Base-by-base conservation (phyloP, 1,140 invertebrate species). In the Zaprionus vittiger region DNA sequence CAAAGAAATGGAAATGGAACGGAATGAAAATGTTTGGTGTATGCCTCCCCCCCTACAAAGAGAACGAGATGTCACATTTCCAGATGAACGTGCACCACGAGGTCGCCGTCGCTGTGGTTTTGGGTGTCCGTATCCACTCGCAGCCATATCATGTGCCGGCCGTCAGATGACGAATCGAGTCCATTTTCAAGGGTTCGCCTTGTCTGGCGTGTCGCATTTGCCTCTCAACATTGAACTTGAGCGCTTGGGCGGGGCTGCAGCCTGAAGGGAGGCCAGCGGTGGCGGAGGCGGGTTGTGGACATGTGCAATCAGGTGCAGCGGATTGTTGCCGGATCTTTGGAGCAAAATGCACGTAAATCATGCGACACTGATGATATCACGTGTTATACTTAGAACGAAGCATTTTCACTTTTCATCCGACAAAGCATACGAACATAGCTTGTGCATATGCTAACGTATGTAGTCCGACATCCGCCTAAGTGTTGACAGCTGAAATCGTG, bases 101-200 rank as follows among this genome's bases (percentile, higher is more conserved):
- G 75, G 75, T 31, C 54, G 65, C 1, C 34, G 17, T 24, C 17
- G 9, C 22, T 73, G 71, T 64, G 76, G 70, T 78, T 78, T 74
- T 65, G 71, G 76, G 76, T 73, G 72, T 78, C 68, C 57, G n/a
- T 55, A 55, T 17, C 17, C 20, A 26, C 5, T 12, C 52, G 37
- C 4, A 26, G 28, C 6, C 26, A 38, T 70, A 69, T 72, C 59
- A 67, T 47, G 26, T 68, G 64, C 65, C 38, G 65, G 57, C 65
- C 64, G 47, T 47, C 68, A 74, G 73, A 83, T 80, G 69, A 73
- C 80, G 61, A 87, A 54, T 65, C 59, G 72, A 62, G 72, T 89
- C 85, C 81, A 87, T 90, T 89, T 87, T 73, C 84, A 89, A 90
- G 84, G 84, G 84, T 76, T 89, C 52, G 84, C 84, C 84, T 89